phyloP scores from a whole-genome alignment of 2,888 invertebrate species.

The Mongoloraphidia duomilia region DNA sequence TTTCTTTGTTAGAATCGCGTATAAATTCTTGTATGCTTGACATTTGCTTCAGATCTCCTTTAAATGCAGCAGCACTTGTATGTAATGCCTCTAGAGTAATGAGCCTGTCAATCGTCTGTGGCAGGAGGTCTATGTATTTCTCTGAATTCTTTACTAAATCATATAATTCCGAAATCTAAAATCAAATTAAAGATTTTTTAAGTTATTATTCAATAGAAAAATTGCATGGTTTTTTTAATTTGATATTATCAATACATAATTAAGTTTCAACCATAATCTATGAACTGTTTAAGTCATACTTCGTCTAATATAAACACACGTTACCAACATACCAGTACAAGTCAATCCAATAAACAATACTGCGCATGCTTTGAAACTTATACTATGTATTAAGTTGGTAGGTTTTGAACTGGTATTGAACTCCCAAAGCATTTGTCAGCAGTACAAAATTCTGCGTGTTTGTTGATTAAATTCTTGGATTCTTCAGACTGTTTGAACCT shows the following conservation, averaged over 20 bases:
- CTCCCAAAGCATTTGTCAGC: too few species aligned
- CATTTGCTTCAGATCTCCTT: slow-evolving; percentile 67
- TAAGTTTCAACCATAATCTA: neutral
- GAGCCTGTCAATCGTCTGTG: slow-evolving; percentile 70
- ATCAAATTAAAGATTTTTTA: slow-evolving; percentile 12
- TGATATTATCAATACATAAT: neutral
- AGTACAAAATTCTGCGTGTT: too few species aligned
- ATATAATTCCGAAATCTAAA: slow-evolving; percentile 68
- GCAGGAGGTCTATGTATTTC: slow-evolving; percentile 60
- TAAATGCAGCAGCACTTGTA: slow-evolving; percentile 59
- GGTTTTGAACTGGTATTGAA: too few species aligned
- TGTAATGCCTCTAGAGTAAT: slow-evolving; percentile 76
- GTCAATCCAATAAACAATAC: too few species aligned
- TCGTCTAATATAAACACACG: too few species aligned
- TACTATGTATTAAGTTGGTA: too few species aligned
- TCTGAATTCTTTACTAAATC: slow-evolving; percentile 80
- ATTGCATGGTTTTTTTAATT: slow-evolving; percentile 1
- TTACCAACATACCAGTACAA: too few species aligned
- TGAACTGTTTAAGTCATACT: too few species aligned
- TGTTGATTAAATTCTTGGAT: too few species aligned
- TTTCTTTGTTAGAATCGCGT: slow-evolving; percentile 55
- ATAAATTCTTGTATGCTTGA: slow-evolving; percentile 64
- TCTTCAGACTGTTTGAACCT: too few species aligned
- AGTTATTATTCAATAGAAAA: neutral
- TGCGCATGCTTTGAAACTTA: too few species aligned